Evolutionary conservation across 2,113 vertebrate species (phyloP), one percentile per base, ranked within the genome.

Genomic region (Aptenodytes patagonicus): DNA sequence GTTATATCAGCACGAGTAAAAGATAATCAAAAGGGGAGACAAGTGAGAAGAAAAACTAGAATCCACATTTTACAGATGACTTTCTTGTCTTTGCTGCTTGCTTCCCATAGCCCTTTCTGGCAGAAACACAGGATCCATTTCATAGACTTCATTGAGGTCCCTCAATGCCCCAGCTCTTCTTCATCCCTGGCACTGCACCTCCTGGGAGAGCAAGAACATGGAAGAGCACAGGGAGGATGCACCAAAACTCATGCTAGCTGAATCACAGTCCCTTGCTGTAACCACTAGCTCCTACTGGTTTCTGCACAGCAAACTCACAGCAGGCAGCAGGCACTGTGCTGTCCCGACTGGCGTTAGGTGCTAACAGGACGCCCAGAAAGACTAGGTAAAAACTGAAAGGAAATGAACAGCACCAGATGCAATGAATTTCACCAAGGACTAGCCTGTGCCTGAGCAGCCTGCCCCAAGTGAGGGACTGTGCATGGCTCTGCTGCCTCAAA

Each of bases 371-470:
- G 73, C 77, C 42, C 73, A 96, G 73, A 89, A 55, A 90, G 95
- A 95, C 94, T 83, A 97, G 97, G 96, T 95, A 97, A 96, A 97
- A 97, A 95, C 84, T 34, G 84, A 94, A 93, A 94, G 97, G 95
- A 96, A 97, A 54, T 28, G 60, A 96, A 68, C 29, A 64, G 68
- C 32, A 6, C 80, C 93, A 95, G 95, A 91, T 96, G 94, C 61
- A 81, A 18, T 75, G 42, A 70, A 55, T 80, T 91, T 89, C 70
- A 77, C 36, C 3, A 0, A 73, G 89, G 62, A 65, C 32, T 22
- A 36, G 91, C 38, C 55, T 62, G 72, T 64, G 87, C 65, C 76
- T 25, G 60, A 80, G 54, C 57, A 47, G 83, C 70, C 38, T 46
- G 81, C 31, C 34, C 75, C 18, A 11, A 36, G 62, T 11, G 25